Percentiles rank a stretch among this genome's conserved stretches.
Conservation (phyloP, 2,797 vertebrate genomes). For the Fundulus diaphanus region DNA sequence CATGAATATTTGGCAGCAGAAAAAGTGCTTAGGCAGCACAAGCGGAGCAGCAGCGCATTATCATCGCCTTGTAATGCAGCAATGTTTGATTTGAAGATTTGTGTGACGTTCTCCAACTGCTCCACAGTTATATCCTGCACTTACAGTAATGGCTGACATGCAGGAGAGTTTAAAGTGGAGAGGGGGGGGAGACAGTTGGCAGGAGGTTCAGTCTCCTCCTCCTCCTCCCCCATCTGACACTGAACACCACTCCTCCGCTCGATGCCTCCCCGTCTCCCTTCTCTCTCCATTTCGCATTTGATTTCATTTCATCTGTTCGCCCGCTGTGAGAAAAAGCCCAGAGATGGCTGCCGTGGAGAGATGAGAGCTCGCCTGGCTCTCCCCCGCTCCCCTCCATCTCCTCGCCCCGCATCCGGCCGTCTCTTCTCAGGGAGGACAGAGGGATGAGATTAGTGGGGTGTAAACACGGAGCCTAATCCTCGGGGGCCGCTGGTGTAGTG, state of each 20-base stretch:
- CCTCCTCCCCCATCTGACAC: conserved; percentile 21
- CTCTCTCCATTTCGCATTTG: conserved; percentile 64
- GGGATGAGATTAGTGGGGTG: conserved; percentile 72
- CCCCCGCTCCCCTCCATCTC: conserved; percentile 34
- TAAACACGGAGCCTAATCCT: conserved; percentile 74
- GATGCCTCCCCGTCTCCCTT: conserved; percentile 36
- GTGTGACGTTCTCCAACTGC: conserved; percentile 49
- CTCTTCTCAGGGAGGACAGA: conserved; percentile 50
- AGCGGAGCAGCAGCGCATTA: conserved; percentile 25
- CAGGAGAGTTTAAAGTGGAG: conserved; percentile 63
- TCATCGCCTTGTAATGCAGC: conserved; percentile 43
- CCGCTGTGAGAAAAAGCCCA: conserved; percentile 75
- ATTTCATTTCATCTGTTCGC: conserved; percentile 75
- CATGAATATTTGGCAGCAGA: conserved; percentile 40
- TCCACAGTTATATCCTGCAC: conserved; percentile 41
- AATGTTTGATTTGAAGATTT: conserved; percentile 67
- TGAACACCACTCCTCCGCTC: conserved; percentile 42
- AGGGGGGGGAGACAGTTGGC: conserved; percentile 63
- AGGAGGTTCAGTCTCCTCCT: conserved; percentile 55
- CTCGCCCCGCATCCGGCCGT: conserved; percentile 36
- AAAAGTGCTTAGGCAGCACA: conserved; percentile 56
- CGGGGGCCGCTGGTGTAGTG: conserved; percentile 64
- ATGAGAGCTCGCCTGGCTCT: conserved; percentile 63
- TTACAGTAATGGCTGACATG: conserved; percentile 69
- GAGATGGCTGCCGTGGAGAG: conserved; percentile 67